Percentiles rank a stretch among this genome's conserved stretches.
These are phyloP conservation scores for Butorides virescens DNA, from an alignment of 2,113 vertebrate species.

Conservation along the genomic window DNA sequence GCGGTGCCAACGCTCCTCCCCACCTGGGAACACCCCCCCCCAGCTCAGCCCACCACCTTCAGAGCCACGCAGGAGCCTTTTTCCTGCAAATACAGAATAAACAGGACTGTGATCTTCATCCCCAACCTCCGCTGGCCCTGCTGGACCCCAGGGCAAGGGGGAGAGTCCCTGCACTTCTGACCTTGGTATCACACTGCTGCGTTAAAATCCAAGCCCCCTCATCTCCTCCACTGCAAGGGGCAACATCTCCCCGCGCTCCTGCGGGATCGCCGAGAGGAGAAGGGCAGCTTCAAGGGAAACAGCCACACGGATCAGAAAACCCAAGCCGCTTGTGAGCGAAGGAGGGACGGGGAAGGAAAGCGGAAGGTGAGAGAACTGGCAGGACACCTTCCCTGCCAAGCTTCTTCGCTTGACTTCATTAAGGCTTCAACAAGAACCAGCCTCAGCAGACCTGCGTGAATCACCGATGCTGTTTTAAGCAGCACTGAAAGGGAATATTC, in stretches of 20 bases:
- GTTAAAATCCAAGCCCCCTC: background rate
- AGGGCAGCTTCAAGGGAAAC: background rate
- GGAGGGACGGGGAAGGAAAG: background rate
- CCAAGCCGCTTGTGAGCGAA: accelerated
- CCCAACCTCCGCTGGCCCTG: background rate
- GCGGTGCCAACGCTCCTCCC: background rate
- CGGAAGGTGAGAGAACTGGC: background rate
- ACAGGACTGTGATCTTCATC: accelerated
- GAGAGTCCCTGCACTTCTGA: background rate
- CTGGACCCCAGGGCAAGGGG: background rate
- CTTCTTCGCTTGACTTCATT: background rate
- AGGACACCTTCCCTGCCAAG: background rate
- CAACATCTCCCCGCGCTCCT: accelerated
- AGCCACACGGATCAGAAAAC: background rate
- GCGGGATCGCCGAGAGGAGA: accelerated
- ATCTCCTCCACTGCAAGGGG: accelerated
- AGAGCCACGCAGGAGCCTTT: background rate
- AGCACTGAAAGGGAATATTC: background rate
- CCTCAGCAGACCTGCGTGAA: accelerated
- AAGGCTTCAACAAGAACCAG: background rate
- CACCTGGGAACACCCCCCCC: accelerated
- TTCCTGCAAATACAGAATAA: background rate
- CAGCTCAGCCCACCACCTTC: background rate
- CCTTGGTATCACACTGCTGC: accelerated
- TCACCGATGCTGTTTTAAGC: background rate